Conservation (phyloP, 2,113 vertebrate species). For the Struthidea cinerea region DNA sequence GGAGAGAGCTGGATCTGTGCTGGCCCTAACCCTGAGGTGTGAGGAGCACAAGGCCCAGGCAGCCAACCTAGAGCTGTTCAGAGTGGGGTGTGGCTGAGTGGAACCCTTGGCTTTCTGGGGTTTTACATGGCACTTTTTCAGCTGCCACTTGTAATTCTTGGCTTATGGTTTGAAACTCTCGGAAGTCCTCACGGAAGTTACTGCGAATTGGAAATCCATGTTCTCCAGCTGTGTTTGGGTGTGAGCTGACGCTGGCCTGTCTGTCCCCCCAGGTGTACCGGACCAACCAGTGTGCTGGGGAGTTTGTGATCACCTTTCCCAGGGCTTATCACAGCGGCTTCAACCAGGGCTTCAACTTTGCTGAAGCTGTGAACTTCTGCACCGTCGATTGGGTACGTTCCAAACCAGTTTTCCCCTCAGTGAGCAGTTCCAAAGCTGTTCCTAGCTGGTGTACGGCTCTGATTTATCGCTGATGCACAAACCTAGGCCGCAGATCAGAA, state of each 20-base stretch:
- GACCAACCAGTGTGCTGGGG: constrained; percentile 97
- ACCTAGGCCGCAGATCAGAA: neutral
- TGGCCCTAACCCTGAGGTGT: neutral
- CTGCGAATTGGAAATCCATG: neutral
- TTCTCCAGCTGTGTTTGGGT: neutral
- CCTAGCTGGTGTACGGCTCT: neutral
- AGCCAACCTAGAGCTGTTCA: neutral
- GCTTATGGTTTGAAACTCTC: neutral
- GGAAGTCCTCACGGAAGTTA: neutral
- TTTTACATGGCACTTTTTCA: neutral
- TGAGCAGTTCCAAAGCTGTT: neutral
- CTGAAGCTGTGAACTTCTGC: constrained; percentile 98
- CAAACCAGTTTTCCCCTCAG: neutral
- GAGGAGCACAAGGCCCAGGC: neutral
- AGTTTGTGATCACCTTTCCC: constrained; percentile 97
- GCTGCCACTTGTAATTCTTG: neutral
- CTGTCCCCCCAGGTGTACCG: constrained; percentile 83
- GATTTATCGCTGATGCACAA: neutral
- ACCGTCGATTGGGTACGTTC: constrained; percentile 93
- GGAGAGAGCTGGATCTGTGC: neutral
- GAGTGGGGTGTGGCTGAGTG: neutral
- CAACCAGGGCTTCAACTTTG: constrained; percentile 99
- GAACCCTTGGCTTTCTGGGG: neutral
- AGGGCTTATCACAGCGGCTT: constrained; percentile 98
- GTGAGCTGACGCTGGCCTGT: neutral